These are phyloP conservation scores for Meda fulgida DNA, from an alignment of 2,797 vertebrate genomes.

Conservation along the genomic window DNA sequence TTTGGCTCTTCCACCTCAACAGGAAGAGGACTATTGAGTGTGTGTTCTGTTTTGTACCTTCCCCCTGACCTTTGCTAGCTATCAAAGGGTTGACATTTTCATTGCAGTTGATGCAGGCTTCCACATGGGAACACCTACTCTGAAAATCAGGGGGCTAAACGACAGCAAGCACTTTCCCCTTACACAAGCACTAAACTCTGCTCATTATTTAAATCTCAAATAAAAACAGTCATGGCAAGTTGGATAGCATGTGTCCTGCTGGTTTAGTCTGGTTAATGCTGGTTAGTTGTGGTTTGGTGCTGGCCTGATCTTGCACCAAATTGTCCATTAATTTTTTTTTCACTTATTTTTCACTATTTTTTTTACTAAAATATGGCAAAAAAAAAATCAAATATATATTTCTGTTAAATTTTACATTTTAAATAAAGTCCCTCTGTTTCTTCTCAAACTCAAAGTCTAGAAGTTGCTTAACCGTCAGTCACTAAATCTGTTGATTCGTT, in stretches of 20 bases:
- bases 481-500: constrained; percentile 42
- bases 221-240: background rate
- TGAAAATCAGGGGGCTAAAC: background rate
- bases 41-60: constrained; percentile 43
- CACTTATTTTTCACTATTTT: background rate
- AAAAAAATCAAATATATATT: background rate
- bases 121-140: constrained; percentile 9
- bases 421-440: background rate
- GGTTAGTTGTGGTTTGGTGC: background rate
- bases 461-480: constrained; percentile 11
- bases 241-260: background rate
- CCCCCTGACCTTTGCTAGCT: constrained; percentile 52
- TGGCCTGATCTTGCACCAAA: background rate
- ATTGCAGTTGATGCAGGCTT: constrained; percentile 37
- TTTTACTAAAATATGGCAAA: too few relatives aligned
- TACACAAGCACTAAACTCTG: background rate
- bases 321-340: too few relatives aligned
- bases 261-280: background rate
- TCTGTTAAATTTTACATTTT: background rate
- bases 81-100: constrained; percentile 58
- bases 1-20: constrained; percentile 35
- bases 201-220: background rate
- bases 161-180: background rate
- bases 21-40: constrained; percentile 36
- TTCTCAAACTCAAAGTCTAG: background rate